phyloP scores from a whole-genome alignment of 2,113 vertebrate species.

The Semnornis frantzii region DNA sequence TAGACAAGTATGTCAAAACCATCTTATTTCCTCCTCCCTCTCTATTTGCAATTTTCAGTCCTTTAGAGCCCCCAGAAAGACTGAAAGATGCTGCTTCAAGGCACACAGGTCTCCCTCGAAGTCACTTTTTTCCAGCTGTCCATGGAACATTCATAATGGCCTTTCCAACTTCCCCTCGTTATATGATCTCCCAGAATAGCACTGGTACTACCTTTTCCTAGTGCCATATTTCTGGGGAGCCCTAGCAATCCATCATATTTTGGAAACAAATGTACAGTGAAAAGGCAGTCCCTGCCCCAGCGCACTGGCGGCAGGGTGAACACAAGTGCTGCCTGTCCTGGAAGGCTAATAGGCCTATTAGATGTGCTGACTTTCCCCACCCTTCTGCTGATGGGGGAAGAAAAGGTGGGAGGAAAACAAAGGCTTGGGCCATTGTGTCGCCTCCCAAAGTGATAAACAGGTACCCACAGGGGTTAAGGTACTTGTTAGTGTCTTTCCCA shows the following conservation, averaged over 20 bases:
- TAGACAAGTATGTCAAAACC: constrained; percentile 87
- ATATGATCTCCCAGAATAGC: background rate
- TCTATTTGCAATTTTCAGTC: background rate
- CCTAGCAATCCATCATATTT: background rate
- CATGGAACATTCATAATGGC: background rate
- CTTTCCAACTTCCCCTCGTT: background rate
- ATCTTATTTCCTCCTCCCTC: background rate
- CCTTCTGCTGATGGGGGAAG: too few species aligned
- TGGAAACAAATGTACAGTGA: background rate
- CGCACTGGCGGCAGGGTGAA: background rate
- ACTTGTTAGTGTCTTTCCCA: too few species aligned
- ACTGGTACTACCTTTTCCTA: background rate
- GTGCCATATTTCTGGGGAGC: background rate
- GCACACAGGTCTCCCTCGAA: background rate
- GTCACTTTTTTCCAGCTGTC: background rate
- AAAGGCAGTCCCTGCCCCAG: background rate
- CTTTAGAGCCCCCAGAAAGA: background rate
- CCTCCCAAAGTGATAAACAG: too few species aligned
- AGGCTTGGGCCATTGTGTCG: too few species aligned
- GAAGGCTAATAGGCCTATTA: too few species aligned
- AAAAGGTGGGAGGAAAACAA: too few species aligned
- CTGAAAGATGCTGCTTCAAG: background rate
- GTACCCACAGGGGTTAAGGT: too few species aligned
- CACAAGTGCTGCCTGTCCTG: background rate
- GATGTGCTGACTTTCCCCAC: too few species aligned